These are phyloP conservation scores for Microcaecilia unicolor DNA, from an alignment of 2,797 vertebrate species.

Conservation along the genomic window DNA sequence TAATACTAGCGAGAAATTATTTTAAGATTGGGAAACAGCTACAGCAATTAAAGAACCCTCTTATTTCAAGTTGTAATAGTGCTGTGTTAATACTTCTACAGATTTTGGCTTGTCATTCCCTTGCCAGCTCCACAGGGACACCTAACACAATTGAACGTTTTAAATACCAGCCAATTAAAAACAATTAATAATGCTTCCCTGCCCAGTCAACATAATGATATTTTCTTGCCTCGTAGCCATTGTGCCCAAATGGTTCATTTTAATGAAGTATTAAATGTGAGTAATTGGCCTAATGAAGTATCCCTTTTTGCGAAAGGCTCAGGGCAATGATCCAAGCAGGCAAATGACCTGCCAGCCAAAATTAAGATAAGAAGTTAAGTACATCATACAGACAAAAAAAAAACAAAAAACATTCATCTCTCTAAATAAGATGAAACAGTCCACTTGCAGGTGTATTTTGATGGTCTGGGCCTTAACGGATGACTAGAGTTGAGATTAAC, in stretches of 20 bases:
- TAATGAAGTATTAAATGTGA: conserved; percentile 3
- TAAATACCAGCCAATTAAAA: conserved; percentile 17
- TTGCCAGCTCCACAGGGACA: conserved; percentile 3
- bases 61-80: conserved; percentile 48
- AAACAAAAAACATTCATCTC: too few relatives aligned
- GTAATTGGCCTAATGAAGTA: conserved; percentile 15
- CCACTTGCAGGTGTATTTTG: too few relatives aligned
- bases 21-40: conserved; percentile 35
- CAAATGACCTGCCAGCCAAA: too few relatives aligned
- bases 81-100: conserved; percentile 26
- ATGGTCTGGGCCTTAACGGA: too few relatives aligned
- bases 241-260: conserved; percentile 34
- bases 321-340: accelerated
- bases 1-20: too few relatives aligned
- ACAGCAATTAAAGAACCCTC: conserved; percentile 50
- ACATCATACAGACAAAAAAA: too few relatives aligned
- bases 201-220: conserved; percentile 21
- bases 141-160: neutral
- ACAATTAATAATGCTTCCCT: conserved; percentile 28
- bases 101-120: conserved; percentile 13
- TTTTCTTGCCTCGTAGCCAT: conserved; percentile 27
- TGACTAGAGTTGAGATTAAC: too few relatives aligned
- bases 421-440: too few relatives aligned
- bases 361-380: too few relatives aligned
- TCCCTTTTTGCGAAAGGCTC: conserved; percentile 9